phyloP scores from a whole-genome alignment of 1,140 invertebrate species.

The Sarcophaga peregrina region DNA sequence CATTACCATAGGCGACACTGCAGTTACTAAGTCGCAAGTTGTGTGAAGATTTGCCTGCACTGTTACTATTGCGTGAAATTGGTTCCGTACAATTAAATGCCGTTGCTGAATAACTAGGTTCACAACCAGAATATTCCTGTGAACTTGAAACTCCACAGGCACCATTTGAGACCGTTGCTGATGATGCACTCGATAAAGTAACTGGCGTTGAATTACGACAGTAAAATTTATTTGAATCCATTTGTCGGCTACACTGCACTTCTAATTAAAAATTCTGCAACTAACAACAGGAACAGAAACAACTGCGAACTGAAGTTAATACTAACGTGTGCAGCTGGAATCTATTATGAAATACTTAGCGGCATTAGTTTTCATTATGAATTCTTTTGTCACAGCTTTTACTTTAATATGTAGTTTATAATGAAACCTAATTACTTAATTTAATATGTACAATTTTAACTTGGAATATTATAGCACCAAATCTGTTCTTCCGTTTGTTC shows the following conservation, averaged over 20 bases:
- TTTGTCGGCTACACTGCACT: conserved; percentile 28
- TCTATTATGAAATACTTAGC: no score
- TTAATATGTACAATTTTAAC: no score
- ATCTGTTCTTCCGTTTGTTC: no score
- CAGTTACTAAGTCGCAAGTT: neutral
- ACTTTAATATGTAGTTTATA: no score
- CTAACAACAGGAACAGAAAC: neutral
- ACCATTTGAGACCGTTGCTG: conserved; percentile 53
- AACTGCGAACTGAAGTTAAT: no score
- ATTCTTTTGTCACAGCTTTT: no score
- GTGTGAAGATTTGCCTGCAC: neutral
- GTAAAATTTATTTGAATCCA: conserved; percentile 63
- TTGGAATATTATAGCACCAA: no score
- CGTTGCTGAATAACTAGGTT: conserved; percentile 48
- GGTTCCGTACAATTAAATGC: conserved; percentile 52
- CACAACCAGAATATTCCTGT: conserved; percentile 54
- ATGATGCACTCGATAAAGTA: conserved; percentile 49
- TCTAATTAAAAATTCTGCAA: neutral
- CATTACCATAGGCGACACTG: conserved; percentile 44
- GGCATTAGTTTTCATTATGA: no score
- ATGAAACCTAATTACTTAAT: no score
- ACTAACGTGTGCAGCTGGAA: neutral
- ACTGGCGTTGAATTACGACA: conserved; percentile 55
- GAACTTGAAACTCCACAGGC: conserved; percentile 49
- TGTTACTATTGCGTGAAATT: conserved; percentile 8